Conservation (phyloP, 30 jellyfish, hydroid and myxozoan species). For the Phacellophora camtschatica region DNA sequence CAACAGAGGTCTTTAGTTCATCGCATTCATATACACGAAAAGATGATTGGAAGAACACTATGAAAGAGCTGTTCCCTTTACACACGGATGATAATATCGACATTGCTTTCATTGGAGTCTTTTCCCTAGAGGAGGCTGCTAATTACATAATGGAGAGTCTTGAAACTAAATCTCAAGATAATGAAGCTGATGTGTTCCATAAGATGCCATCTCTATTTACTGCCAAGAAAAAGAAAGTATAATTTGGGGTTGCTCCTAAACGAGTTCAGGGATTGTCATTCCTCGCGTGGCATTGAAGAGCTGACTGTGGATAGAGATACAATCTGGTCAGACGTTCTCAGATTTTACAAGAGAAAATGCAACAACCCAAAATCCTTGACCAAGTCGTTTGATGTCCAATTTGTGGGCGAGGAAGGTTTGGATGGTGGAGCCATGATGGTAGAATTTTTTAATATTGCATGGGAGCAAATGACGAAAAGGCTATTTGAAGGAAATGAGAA, state of each 20-base stretch:
- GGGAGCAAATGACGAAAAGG: slow-evolving; percentile 12
- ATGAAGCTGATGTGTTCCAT: not conserved
- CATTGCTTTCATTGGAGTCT: not conserved
- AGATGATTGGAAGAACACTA: not conserved
- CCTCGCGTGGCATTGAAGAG: slow-evolving; percentile 17
- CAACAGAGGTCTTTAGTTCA: not conserved
- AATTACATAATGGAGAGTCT: not conserved
- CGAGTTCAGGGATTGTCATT: slow-evolving; percentile 5
- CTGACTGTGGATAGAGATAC: slow-evolving; percentile 10
- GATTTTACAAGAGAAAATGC: slow-evolving; percentile 12
- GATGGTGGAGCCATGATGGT: slow-evolving; percentile 48
- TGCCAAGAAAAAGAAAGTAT: not conserved
- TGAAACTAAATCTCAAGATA: not conserved
- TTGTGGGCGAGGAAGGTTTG: slow-evolving; percentile 24
- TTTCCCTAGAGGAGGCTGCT: slow-evolving; percentile 24
- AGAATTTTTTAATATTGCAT: slow-evolving; percentile 15
- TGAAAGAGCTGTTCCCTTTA: slow-evolving; percentile 9
- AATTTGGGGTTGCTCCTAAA: slow-evolving; percentile 1
- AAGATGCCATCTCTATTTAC: not conserved
- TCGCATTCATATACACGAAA: not conserved
- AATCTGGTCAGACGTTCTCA: slow-evolving; percentile 5
- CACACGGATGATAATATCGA: slow-evolving; percentile 4
- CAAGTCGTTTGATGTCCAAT: not conserved
- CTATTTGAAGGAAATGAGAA: slow-evolving; percentile 7
- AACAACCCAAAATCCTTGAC: slow-evolving; percentile 6